Evolutionary conservation across 2,113 vertebrate species (phyloP), one percentile per base, ranked within the genome.

Genomic region (Platysternon megacephalum): DNA sequence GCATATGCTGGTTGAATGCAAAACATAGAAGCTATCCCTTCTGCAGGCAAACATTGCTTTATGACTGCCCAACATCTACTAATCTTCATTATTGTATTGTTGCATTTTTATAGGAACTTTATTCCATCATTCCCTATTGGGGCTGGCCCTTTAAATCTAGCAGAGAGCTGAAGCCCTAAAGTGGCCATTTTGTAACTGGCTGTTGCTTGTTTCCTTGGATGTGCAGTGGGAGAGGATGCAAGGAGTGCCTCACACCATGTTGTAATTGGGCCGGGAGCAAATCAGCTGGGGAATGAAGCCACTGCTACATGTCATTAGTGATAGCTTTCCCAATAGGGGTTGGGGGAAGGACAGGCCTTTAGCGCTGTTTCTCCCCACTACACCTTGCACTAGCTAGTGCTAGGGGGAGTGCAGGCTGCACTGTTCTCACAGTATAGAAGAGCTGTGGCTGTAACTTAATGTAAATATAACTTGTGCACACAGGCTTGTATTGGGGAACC

Each of bases 1-100:
- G 76, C 4, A 44, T 0, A 0, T 3, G 2, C 3, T 0, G 12
- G 5, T 56, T 5, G 76, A 90, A 82, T 61, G 1, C 26, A 88
- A 79, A 91, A 44, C 2, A 51, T 0, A 0, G 32, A 72, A 2
- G 8, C 22, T 56, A 28, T 7, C 46, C 78, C 72, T 95, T 82
- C 52, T 88, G 2, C 46, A 88, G 14, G 13, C 6, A 22, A 79
- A n/a, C 8, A 5, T 53, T 82, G 28, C 58, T 90, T 55, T 81
- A 6, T 78, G 13, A 39, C 22, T 78, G 58, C 29, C 58, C 58
- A 5, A n/a, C 28, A 11, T 22, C 44, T 88, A 13, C 21, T 48
- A 88, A 88, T 78, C 6, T 8, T 82, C 88, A 29, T 35, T 7
- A 85, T 10, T n/a, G 3, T 8, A 12, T 61, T 2, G 0, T 10